Percentiles rank a stretch among this genome's conserved stretches.
Evolutionary conservation across 2,888 invertebrate genomes (phyloP).

Genomic region (Hyposoter dolosus): DNA sequence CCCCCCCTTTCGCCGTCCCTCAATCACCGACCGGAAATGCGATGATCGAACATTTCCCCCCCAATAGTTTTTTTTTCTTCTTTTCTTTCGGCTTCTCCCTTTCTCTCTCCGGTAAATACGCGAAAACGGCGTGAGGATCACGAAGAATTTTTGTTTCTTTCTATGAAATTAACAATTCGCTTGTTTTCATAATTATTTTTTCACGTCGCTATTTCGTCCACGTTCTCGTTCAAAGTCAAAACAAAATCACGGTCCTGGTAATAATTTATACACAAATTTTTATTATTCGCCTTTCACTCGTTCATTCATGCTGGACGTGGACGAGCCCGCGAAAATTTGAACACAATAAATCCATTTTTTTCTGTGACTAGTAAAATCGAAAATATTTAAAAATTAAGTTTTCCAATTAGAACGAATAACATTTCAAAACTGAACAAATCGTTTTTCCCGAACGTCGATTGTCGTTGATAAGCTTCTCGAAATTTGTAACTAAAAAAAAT

Average conservation of each 20-base stretch:
- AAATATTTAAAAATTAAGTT: not conserved
- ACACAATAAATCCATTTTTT: constrained; percentile 5
- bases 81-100: not conserved
- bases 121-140: constrained; percentile 1
- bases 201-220: not conserved
- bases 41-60: constrained; percentile 48
- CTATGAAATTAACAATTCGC: not conserved
- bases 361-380: not conserved
- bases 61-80: constrained; percentile 9
- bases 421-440: too few relatives aligned
- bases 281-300: constrained; percentile 3
- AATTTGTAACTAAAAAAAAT: not conserved
- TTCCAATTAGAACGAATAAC: too few relatives aligned
- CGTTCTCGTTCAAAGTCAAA: not conserved
- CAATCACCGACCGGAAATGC: constrained; percentile 50
- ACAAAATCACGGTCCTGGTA: constrained; percentile 6
- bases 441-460: too few relatives aligned
- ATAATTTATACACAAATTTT: not conserved
- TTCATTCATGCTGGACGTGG: constrained; percentile 54
- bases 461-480: too few relatives aligned
- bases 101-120: not conserved
- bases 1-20: not conserved
- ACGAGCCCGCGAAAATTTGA: constrained; percentile 31
- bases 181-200: not conserved
- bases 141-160: not conserved